These are phyloP conservation scores for Enchytraeus crypticus DNA, from an alignment of 2,888 invertebrate species.

Conservation along the genomic window DNA sequence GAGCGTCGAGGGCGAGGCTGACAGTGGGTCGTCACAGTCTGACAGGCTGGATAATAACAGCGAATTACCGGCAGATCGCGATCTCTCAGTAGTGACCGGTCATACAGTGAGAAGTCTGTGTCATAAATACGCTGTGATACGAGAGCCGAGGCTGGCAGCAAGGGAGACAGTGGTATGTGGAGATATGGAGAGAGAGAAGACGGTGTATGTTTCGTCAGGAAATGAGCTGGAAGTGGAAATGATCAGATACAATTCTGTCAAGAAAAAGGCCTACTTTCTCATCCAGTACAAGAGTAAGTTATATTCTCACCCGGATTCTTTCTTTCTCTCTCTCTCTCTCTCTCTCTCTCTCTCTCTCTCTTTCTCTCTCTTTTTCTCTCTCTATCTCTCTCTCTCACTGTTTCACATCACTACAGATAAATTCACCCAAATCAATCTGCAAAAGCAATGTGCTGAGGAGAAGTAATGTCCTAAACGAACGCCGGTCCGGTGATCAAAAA, in stretches of 20 bases:
- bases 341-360: slow-evolving; percentile 8
- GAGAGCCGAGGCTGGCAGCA: background rate
- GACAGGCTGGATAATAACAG: too few relatives aligned
- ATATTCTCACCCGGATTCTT: background rate
- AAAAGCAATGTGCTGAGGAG: too few relatives aligned
- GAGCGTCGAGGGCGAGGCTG: background rate
- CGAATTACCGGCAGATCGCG: background rate
- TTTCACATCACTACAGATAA: too few relatives aligned
- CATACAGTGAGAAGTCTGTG: too few relatives aligned
- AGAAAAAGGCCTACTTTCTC: slow-evolving; percentile 2
- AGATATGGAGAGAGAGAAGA: slow-evolving; percentile 5
- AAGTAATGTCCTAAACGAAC: too few relatives aligned
- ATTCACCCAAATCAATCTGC: too few relatives aligned
- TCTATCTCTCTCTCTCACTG: too few relatives aligned
- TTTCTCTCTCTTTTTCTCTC: too few relatives aligned
- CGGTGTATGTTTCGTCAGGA: background rate
- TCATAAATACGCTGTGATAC: slow-evolving; percentile 11
- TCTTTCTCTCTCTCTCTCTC: background rate
- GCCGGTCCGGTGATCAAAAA: too few relatives aligned
- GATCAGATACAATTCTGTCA: background rate
- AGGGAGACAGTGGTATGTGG: slow-evolving; percentile 9
- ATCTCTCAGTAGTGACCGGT: background rate
- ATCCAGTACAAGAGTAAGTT: slow-evolving; percentile 5
- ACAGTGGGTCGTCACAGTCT: background rate
- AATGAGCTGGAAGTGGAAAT: slow-evolving; percentile 3